Base-by-base conservation (phyloP, 2,888 invertebrate species). In the Yponomeuta plumbellus region DNA sequence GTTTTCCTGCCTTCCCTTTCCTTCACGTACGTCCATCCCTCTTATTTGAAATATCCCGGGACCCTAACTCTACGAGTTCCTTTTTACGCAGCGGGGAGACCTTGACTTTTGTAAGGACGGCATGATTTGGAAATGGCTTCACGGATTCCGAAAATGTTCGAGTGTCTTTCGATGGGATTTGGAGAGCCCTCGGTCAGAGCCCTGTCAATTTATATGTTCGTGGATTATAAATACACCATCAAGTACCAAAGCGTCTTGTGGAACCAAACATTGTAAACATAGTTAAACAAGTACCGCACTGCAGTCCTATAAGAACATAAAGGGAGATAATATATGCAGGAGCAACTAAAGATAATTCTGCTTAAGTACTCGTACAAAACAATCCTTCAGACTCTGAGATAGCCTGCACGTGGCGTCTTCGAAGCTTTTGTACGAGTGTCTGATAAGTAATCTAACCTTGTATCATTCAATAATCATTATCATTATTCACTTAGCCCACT, bases 1-100 rank as follows among this genome's bases (percentile, higher is more conserved):
- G 81, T 85, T 84, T 81, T 77, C 75, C 68, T 67, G 59, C 69
- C 65, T n/a, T 80, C 81, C 71, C 75, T 68, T 68, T 83, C 76
- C 67, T 2, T 73, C 66, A 11, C 67, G 64, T 81, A 81, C 67
- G 72, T 72, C 20, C 79, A 71, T 11, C 56, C 11, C 69, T 11
- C 67, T 76, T 73, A 13, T 52, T 67, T 62, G 6, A 34, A 58
- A 64, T 17, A 13, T 65, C 65, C 34, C 34, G 65, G 65, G 22
- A 52, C 26, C 10, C 39, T 40, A 10, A 13, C 17, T 26, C 21
- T 17, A 61, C 61, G 61, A 26, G 61, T 10, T 39, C 11, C 52
- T n/a, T 62, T 66, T 58, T 62, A 52, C 62, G 62, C 66, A 66
- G 34, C 61, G 21, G n/a, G 20, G 1, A n/a, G 39, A 40, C 65